phyloP scores from a whole-genome alignment of 2,888 invertebrate species.

The Trichopria drosophilae region DNA sequence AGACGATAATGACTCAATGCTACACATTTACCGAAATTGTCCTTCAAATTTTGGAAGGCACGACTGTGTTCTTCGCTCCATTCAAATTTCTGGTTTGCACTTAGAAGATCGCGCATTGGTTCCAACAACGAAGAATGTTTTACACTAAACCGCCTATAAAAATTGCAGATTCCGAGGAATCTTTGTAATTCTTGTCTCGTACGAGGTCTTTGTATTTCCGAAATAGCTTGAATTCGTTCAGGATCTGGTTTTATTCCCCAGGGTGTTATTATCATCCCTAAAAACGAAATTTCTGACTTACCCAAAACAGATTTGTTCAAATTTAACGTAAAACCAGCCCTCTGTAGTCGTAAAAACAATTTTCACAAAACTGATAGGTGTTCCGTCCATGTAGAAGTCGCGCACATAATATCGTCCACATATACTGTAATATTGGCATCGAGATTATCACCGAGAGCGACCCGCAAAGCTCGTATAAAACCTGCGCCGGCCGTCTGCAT shows the following conservation, averaged over 20 bases:
- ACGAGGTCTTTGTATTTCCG: too few relatives aligned
- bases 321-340: slow-evolving; percentile 11
- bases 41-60: slow-evolving; percentile 7
- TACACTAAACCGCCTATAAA: slow-evolving; percentile 3
- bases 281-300: slow-evolving; percentile 1
- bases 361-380: slow-evolving; percentile 1
- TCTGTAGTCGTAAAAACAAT: slow-evolving; percentile 6
- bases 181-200: slow-evolving; percentile 2
- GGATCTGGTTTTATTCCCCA: neutral
- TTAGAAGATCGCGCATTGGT: slow-evolving; percentile 7
- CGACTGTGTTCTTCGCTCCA: slow-evolving; percentile 3
- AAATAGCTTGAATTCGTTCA: slow-evolving; percentile 2
- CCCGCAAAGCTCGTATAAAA: slow-evolving; percentile 2
- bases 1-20: neutral
- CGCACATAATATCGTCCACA: slow-evolving; percentile 8
- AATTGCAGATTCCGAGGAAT: slow-evolving; percentile 3
- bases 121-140: neutral
- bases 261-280: slow-evolving; percentile 7
- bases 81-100: slow-evolving; percentile 1
- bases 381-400: neutral
- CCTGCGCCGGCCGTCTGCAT: slow-evolving; percentile 3
- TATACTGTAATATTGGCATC: neutral
- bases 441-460: slow-evolving; percentile 4
- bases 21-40: slow-evolving; percentile 2
- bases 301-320: slow-evolving; percentile 12